phyloP scores from a whole-genome alignment of 92 coral and sea anemone species.

The Isaurus tuberculatus region DNA sequence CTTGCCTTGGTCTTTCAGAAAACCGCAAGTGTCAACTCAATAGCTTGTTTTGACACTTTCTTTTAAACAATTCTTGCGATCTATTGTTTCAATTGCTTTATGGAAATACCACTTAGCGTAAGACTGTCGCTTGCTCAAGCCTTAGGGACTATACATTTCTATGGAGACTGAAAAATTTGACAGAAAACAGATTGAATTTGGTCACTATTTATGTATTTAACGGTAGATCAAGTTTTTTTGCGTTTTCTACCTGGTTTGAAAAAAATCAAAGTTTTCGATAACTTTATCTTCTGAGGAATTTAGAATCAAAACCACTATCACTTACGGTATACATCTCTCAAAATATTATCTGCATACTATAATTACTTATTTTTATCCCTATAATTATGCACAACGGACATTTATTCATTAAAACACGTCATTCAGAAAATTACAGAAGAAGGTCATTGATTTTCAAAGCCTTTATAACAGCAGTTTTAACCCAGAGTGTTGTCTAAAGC shows the following conservation, averaged over 20 bases:
- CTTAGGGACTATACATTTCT: not conserved
- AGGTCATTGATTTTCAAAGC: not conserved
- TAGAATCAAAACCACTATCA: not conserved
- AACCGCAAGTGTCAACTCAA: slow-evolving; percentile 33
- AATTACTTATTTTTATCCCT: too few relatives aligned
- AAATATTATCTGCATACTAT: not conserved
- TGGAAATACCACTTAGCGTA: slow-evolving; percentile 21
- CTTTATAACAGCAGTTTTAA: not conserved
- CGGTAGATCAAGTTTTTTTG: not conserved
- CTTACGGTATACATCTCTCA: not conserved
- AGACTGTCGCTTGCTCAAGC: slow-evolving; percentile 3
- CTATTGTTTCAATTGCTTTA: slow-evolving; percentile 32
- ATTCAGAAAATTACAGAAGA: not conserved
- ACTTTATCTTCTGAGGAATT: not conserved
- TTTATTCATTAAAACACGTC: too few relatives aligned
- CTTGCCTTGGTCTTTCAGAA: not conserved
- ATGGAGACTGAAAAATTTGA: slow-evolving; percentile 13
- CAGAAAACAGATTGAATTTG: not conserved
- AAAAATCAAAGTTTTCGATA: not conserved
- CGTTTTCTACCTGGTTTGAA: not conserved
- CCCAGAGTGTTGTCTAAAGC: not conserved
- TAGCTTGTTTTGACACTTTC: slow-evolving; percentile 36
- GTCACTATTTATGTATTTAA: not conserved
- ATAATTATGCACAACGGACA: too few relatives aligned
- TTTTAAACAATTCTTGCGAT: not conserved